Evolutionary conservation across 2,113 vertebrate genomes (phyloP).

Genomic region (Amblyopsis rosae): DNA sequence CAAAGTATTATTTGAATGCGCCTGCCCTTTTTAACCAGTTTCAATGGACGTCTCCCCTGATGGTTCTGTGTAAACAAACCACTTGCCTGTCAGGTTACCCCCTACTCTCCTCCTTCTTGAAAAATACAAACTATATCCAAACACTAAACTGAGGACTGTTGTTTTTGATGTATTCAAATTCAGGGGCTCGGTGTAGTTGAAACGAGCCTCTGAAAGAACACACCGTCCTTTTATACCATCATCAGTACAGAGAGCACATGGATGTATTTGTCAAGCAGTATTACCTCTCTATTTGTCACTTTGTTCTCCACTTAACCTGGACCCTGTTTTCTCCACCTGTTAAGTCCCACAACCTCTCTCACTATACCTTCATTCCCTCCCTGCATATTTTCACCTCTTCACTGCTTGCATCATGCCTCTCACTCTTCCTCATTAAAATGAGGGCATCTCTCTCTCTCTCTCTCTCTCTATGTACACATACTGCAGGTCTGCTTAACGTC

Average conservation of each 20-base stretch:
- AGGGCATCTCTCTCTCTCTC: not conserved
- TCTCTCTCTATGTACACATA: not conserved
- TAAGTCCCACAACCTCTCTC: not conserved
- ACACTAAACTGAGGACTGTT: too few relatives aligned
- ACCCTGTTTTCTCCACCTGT: not conserved
- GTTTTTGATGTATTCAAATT: too few relatives aligned
- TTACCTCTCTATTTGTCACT: not conserved
- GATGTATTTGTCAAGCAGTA: not conserved
- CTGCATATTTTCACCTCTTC: not conserved
- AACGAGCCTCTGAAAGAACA: not conserved
- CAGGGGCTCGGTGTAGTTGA: too few relatives aligned
- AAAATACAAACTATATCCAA: too few relatives aligned
- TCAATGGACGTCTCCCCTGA: too few relatives aligned
- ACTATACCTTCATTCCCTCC: slow-evolving; percentile 7
- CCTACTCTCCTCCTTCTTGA: too few relatives aligned
- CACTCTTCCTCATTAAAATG: not conserved
- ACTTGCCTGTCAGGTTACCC: too few relatives aligned
- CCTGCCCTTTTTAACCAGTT: too few relatives aligned
- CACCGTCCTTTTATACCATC: not conserved
- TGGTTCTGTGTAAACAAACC: too few relatives aligned
- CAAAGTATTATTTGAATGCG: too few relatives aligned
- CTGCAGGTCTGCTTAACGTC: not conserved
- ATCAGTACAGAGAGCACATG: not conserved
- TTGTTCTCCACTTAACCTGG: not conserved
- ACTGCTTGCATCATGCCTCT: not conserved